Evolutionary conservation across 2,113 vertebrate species (phyloP).

Genomic region (Neolamprologus devosi): DNA sequence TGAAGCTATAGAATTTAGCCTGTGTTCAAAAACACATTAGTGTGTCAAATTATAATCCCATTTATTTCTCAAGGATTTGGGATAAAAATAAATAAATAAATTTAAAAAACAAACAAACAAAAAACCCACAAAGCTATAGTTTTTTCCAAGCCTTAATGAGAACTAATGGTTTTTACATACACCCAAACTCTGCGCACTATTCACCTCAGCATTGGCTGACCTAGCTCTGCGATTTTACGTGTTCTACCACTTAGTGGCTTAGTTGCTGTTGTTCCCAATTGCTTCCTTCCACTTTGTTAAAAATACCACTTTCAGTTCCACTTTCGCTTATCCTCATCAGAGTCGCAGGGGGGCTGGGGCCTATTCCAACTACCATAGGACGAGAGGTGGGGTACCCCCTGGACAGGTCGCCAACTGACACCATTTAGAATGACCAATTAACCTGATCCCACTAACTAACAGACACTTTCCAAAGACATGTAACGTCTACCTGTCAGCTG

Average conservation of each 20-base stretch:
- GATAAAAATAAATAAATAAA: accelerated
- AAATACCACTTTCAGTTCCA: background rate
- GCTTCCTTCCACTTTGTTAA: background rate
- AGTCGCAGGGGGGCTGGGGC: background rate
- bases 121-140: accelerated
- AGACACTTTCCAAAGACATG: too few relatives aligned
- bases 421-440: background rate
- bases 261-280: background rate
- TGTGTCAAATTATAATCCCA: background rate
- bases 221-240: background rate
- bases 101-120: accelerated
- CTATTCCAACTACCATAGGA: background rate
- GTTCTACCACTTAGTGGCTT: background rate
- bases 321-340: background rate
- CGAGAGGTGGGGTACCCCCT: background rate
- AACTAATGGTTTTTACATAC: background rate
- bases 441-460: background rate
- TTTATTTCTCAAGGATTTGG: background rate
- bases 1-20: background rate
- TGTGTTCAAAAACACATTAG: background rate
- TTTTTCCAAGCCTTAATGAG: background rate
- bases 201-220: background rate
- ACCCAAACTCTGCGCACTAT: background rate
- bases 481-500: background rate
- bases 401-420: background rate